Evolutionary conservation across 2,113 vertebrate species (phyloP).

Genomic region (Charadrius vociferus): DNA sequence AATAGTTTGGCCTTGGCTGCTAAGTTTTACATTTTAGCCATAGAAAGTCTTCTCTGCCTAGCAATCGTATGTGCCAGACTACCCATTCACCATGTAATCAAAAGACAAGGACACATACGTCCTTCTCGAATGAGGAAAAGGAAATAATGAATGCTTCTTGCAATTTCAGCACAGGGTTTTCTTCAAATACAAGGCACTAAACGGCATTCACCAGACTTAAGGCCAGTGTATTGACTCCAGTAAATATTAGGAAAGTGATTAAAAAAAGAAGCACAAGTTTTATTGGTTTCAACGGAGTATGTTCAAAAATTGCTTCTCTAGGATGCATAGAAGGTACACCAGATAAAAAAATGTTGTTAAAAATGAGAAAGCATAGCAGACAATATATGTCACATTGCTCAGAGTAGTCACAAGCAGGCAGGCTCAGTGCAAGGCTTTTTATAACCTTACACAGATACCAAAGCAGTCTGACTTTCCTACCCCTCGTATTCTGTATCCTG

Average conservation of each 20-base stretch:
- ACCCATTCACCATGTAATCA: fast-evolving
- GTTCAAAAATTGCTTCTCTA: background rate
- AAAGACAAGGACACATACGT: background rate
- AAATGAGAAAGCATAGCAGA: background rate
- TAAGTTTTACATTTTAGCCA: background rate
- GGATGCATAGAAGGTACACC: background rate
- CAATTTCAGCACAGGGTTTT: background rate
- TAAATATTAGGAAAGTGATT: background rate
- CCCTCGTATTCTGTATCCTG: background rate
- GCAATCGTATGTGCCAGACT: background rate
- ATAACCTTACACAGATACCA: background rate
- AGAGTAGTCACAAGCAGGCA: background rate
- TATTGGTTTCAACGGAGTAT: background rate
- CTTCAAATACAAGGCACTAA: background rate
- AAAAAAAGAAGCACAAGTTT: background rate
- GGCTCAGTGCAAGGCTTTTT: background rate
- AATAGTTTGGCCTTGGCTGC: background rate
- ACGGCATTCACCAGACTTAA: background rate
- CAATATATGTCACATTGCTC: background rate
- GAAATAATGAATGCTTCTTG: background rate
- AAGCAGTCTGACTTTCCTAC: background rate
- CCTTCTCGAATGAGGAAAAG: background rate
- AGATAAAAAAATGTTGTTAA: background rate
- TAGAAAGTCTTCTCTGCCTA: background rate
- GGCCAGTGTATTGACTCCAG: background rate